Percentiles rank a stretch among this genome's conserved stretches.
phyloP scores from a whole-genome alignment of 2,797 vertebrate genomes.

The Pitangus sulphuratus region DNA sequence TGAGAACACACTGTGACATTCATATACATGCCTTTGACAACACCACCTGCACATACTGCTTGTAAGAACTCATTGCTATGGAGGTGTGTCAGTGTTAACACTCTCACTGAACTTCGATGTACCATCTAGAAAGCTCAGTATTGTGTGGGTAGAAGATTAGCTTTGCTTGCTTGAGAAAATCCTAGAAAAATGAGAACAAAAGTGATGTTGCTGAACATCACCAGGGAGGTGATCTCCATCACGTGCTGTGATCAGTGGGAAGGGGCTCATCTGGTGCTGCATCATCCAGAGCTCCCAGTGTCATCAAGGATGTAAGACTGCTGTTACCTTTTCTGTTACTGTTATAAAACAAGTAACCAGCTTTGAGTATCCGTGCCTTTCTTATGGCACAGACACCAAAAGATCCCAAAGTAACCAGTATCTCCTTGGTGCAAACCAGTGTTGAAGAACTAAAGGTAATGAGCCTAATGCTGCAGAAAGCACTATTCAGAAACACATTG shows the following conservation, averaged over 20 bases:
- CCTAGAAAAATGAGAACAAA: neutral
- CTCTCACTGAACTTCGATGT: neutral
- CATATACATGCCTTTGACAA: neutral
- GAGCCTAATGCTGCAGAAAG: neutral
- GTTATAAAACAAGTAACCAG: neutral
- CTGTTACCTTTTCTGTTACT: neutral
- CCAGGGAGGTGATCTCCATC: neutral
- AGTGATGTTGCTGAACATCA: neutral
- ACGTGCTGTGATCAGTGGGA: accelerated
- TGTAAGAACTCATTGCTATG: neutral
- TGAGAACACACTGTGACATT: neutral
- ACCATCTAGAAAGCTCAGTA: neutral
- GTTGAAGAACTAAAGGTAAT: neutral
- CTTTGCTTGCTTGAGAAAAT: neutral
- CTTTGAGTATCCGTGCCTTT: neutral
- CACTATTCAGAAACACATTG: neutral
- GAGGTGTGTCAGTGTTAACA: neutral
- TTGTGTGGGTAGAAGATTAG: neutral
- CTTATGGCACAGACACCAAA: neutral
- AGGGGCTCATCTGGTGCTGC: neutral
- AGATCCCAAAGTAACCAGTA: neutral
- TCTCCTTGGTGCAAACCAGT: neutral
- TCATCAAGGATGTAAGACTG: neutral
- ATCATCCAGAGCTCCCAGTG: accelerated
- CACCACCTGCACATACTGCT: accelerated